Evolutionary conservation across 2,797 vertebrate genomes (phyloP).

Genomic region (Natrix natrix): DNA sequence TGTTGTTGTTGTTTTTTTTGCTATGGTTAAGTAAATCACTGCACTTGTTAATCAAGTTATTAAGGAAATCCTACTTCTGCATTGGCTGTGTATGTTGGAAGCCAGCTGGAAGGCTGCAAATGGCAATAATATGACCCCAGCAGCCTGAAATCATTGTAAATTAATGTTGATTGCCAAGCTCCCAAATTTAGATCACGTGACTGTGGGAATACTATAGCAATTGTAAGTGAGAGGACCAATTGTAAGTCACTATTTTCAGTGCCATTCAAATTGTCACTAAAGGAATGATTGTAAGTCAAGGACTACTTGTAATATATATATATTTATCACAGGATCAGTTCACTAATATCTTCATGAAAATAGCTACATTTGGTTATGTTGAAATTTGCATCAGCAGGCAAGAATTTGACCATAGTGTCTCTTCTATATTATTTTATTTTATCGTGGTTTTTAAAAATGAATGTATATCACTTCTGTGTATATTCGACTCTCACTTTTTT

Average conservation of each 20-base stretch:
- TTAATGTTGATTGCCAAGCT: neutral
- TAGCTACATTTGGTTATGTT: neutral
- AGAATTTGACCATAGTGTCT: neutral
- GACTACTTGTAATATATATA: neutral
- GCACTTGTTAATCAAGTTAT: neutral
- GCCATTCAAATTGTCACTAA: neutral
- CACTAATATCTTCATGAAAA: neutral
- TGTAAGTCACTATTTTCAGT: neutral
- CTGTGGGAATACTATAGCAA: neutral
- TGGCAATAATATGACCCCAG: neutral
- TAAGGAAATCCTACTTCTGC: neutral
- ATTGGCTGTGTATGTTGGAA: neutral
- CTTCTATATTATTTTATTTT: neutral
- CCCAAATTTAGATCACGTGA: neutral
- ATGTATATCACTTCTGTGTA: neutral
- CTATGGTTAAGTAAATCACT: too few species aligned
- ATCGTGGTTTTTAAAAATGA: neutral
- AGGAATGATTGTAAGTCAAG: neutral
- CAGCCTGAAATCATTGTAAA: neutral
- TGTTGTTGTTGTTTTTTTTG: neutral
- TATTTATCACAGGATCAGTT: neutral
- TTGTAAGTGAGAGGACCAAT: neutral
- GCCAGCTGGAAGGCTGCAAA: neutral
- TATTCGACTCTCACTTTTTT: neutral
- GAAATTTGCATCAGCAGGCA: neutral